Evolutionary conservation across 2,797 vertebrate genomes (phyloP), one percentile per base, ranked within the genome.

Genomic region (Forpus xanthops): DNA sequence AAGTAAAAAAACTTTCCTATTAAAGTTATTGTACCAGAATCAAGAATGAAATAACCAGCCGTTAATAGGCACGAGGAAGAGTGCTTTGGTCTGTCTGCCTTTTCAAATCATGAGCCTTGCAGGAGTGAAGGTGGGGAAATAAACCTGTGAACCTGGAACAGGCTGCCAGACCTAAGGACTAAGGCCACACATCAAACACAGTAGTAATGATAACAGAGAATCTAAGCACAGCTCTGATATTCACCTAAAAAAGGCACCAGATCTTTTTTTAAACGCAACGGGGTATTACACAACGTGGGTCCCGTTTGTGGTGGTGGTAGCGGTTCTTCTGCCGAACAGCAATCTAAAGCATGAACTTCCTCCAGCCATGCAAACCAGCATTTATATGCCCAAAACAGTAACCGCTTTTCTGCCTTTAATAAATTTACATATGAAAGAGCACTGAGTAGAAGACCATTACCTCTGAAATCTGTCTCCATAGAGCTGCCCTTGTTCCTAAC

Each of bases 381-480:
- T 92, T 81, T 75, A 76, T 47, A 67, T 7, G 44, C 8, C 3
- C 28, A 33, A 80, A 92, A 65, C 50, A 80, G 80, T 5, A 91
- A 85, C 11, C 13, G 16, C 75, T 91, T 21, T 86, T 71, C 39
- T 67, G 61, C 31, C 56, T 91, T 67, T 42, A 52, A 9, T 23
- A 67, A 83, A 85, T 85, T 41, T 87, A 56, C 75, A 77, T 55
- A 83, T 64, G 85, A 89, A 95, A 55, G 35, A 89, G 42, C 71
- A 85, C 18, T 44, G 73, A 87, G 39, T 10, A 79, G 85, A 83
- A 95, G 47, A 33, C 61, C 3, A 1, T 42, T 49, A 91, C 73
- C 90, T 93, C 47, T 14, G 60, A 77, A 85, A 80, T 66, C 45
- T 89, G 68, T 71, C 72, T 96, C 79, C 61, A 83, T 49, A 83